Conservation (phyloP, 2,113 vertebrate genomes). For the Paramormyrops kingsleyae region DNA sequence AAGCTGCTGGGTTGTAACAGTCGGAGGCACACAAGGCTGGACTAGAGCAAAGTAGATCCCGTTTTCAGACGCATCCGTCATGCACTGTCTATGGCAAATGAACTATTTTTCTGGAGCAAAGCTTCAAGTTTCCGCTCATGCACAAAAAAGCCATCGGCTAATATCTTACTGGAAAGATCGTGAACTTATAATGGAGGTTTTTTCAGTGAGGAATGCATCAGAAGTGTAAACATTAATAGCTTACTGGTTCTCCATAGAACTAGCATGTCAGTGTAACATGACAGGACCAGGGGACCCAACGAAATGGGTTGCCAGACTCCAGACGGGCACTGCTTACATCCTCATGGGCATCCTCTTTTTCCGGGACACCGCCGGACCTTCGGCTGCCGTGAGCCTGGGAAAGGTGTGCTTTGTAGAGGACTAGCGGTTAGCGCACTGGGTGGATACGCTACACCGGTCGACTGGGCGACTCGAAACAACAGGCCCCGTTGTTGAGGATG, state of each 20-base stretch:
- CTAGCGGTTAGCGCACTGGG: constrained; percentile 15
- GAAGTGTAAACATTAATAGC: neutral
- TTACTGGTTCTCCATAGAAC: neutral
- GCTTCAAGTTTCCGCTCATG: neutral
- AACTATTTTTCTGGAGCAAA: neutral
- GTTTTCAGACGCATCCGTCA: neutral
- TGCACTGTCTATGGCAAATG: neutral
- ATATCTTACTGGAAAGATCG: neutral
- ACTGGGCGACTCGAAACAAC: constrained; percentile 33
- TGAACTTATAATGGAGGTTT: neutral
- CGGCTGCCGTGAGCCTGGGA: neutral
- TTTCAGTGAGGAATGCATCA: neutral
- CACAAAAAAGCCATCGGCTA: neutral
- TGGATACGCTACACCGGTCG: constrained; percentile 28
- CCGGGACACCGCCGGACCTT: neutral
- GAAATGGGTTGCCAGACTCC: neutral
- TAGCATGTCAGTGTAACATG: neutral
- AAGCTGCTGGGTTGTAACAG: constrained; percentile 11
- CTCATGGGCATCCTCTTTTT: neutral
- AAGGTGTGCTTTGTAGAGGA: constrained; percentile 8
- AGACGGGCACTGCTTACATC: neutral
- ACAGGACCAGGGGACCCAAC: neutral
- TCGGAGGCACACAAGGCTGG: neutral
- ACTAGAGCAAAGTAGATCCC: neutral
- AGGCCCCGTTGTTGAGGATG: constrained; percentile 39